These are phyloP conservation scores for Zaprionus bogoriensis DNA, from an alignment of 2,888 invertebrate genomes.

Conservation along the genomic window DNA sequence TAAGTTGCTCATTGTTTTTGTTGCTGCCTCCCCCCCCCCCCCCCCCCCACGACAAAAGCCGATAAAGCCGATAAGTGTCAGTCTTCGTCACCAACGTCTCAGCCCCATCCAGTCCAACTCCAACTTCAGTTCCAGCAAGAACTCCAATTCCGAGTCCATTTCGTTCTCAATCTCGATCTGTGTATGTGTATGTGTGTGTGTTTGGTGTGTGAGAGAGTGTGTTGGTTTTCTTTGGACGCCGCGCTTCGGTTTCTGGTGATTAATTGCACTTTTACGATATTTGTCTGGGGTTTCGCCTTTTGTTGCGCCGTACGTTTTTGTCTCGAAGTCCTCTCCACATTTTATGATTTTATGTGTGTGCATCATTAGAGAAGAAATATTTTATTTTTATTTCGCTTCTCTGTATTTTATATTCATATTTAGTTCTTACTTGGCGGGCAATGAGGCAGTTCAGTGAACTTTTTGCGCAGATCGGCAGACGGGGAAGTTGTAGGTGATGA, in stretches of 20 bases:
- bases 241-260: conserved; percentile 47
- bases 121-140: not conserved
- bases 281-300: conserved; percentile 32
- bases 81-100: conserved; percentile 47
- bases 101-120: not conserved
- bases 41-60: conserved; percentile 39
- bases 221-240: not conserved
- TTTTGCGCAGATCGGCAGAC: conserved; percentile 26
- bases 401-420: conserved; percentile 37
- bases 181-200: not conserved
- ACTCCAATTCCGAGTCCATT: not conserved
- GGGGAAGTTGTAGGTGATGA: conserved; percentile 20
- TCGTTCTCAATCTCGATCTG: conserved; percentile 21
- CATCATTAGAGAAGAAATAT: conserved; percentile 47
- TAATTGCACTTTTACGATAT: conserved; percentile 60
- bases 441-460: conserved; percentile 59
- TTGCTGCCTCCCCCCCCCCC: conserved; percentile 15
- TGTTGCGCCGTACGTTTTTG: conserved; percentile 11
- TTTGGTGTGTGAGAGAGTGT: not conserved
- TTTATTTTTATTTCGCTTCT: conserved; percentile 15
- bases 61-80: conserved; percentile 77
- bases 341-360: conserved; percentile 49
- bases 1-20: conserved; percentile 13
- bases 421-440: not conserved
- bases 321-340: conserved; percentile 22